Base-by-base conservation (phyloP, 2,888 invertebrate genomes). In the Chloroclystis v-ata region DNA sequence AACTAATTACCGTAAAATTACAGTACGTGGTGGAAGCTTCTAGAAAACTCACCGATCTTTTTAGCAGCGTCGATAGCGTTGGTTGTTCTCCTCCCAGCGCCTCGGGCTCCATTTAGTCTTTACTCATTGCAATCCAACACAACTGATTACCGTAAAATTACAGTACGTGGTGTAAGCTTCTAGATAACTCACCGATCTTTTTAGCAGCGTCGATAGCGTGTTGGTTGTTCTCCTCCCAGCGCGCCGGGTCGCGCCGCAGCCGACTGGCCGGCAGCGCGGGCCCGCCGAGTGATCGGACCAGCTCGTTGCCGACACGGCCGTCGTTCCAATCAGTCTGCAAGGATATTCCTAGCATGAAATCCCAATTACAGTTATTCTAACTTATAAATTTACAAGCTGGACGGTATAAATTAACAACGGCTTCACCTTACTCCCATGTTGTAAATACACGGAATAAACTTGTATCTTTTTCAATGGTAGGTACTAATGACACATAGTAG, bases 281-380 rank as follows among this genome's bases (percentile, higher is more conserved):
- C 0, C 97, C 98, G 3, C 99, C 98, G 56, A 98, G 89, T 8
- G 96, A 94, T 59, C 94, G 90, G 8, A 98, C 96, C 44, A 99
- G 89, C 66, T 95, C 93, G 66, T 96, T 96, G 12, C 97, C 90
- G 0, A 94, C 93, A 63, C 92, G 91, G 1, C 99, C 99, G 74
- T 98, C 97, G 72, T 98, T 98, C 98, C 98, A 99, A 71, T 98
- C 97, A 60, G 94, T 95, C 97, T 98, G 80, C 46, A 59, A 56
- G 45, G 13, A 47, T 10, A 20, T 32, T 13, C n/a, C 11, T n/a
- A 26, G 3, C n/a, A 10, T 4, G 11, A 32, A 1, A 30, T 3
- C 20, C 5, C 16, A 41, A 24, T 33, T n/a, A n/a, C n/a, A n/a
- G n/a, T n/a, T n/a, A n/a, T n/a, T n/a, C n/a, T n/a, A n/a, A n/a